Percentiles rank a stretch among this genome's conserved stretches.
Evolutionary conservation across 2,113 vertebrate species (phyloP).

Genomic region (Atherinomorus stipes): DNA sequence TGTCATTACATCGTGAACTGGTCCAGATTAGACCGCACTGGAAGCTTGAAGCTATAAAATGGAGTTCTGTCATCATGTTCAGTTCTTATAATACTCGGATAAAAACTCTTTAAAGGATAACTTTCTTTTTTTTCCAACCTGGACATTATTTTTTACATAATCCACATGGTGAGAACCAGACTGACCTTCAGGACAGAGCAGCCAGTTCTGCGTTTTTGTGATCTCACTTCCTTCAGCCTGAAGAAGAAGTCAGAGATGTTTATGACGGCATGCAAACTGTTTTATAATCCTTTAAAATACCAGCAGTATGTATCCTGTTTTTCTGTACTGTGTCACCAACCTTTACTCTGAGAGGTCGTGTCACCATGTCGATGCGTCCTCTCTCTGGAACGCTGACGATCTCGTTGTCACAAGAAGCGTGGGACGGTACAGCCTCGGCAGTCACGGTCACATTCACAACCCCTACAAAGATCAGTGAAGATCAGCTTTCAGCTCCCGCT

Average conservation of each 20-base stretch:
- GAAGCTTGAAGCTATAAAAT: too few relatives aligned
- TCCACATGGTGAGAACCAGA: too few relatives aligned
- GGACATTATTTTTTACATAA: too few relatives aligned
- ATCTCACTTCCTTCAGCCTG: conserved; percentile 76
- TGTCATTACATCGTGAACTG: too few relatives aligned
- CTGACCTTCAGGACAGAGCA: conserved; percentile 76
- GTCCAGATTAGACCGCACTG: too few relatives aligned
- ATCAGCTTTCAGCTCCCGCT: too few relatives aligned
- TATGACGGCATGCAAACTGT: neutral
- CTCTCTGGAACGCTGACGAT: conserved; percentile 81
- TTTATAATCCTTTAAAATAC: neutral
- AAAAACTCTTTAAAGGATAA: too few relatives aligned
- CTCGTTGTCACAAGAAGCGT: conserved; percentile 77
- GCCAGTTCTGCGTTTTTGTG: conserved; percentile 60
- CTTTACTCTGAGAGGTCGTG: conserved; percentile 84
- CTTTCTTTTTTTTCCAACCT: too few relatives aligned
- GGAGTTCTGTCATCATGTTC: too few relatives aligned
- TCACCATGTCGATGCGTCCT: conserved; percentile 84
- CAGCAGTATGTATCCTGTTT: too few relatives aligned
- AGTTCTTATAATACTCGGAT: too few relatives aligned
- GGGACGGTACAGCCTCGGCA: conserved; percentile 81
- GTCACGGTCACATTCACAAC: conserved; percentile 81
- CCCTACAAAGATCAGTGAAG: conserved; percentile 65
- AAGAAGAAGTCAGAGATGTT: neutral
- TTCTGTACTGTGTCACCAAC: conserved; percentile 56